Conservation (phyloP, 2,888 invertebrate genomes). For the Xestia xanthographa region DNA sequence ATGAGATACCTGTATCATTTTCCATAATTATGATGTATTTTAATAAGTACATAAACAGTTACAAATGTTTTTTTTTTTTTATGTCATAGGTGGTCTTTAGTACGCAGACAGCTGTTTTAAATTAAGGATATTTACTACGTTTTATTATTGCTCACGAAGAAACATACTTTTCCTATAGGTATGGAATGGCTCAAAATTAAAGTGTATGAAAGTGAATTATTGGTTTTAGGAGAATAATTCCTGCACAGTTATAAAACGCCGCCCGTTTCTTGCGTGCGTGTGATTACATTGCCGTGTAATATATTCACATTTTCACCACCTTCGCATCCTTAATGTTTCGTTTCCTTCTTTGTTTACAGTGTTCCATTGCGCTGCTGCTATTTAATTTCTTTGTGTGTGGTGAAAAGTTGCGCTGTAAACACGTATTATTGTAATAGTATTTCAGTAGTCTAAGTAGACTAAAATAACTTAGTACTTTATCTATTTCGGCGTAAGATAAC, state of each 20-base stretch:
- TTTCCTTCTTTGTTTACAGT: conserved; percentile 80
- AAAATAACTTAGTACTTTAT: conserved; percentile 10
- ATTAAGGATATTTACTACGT: conserved; percentile 14
- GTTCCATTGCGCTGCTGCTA: conserved; percentile 59
- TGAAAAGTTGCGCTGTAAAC: conserved; percentile 33
- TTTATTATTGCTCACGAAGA: conserved; percentile 50
- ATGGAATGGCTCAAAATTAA: conserved; percentile 84
- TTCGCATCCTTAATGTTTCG: conserved; percentile 86
- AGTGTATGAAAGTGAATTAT: conserved; percentile 87
- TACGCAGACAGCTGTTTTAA: conserved; percentile 3
- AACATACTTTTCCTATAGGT: conserved; percentile 68
- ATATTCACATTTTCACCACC: conserved; percentile 90
- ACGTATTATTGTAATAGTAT: conserved; percentile 3
- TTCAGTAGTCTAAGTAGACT: conserved; percentile 9
- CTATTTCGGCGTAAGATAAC: conserved; percentile 67
- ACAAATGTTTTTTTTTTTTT: neutral
- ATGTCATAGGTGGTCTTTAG: neutral
- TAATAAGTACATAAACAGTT: conserved; percentile 4
- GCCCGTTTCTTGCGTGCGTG: conserved; percentile 87
- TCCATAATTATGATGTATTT: conserved; percentile 1
- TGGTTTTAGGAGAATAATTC: conserved; percentile 85
- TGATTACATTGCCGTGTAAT: conserved; percentile 88
- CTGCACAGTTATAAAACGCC: conserved; percentile 77
- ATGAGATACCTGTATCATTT: conserved; percentile 19
- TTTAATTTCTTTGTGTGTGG: conserved; percentile 63